Base-by-base conservation (phyloP, 2,113 vertebrate species). In the Brachyistius frenatus region DNA sequence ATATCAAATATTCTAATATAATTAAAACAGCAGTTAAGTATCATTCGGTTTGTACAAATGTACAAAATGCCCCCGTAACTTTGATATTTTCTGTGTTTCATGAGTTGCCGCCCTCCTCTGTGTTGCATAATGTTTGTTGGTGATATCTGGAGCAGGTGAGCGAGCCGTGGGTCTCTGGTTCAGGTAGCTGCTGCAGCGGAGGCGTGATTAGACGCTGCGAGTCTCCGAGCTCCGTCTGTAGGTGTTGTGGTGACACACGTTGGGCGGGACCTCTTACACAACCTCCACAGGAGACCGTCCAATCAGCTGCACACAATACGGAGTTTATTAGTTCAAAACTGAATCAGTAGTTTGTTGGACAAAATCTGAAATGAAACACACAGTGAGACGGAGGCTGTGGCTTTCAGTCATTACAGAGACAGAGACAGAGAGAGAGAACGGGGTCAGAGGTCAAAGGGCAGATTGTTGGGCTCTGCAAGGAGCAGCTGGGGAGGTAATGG, bases 171-270 rank as follows among this genome's bases (percentile, higher is more conserved):
- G 50, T 58, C 47, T 58, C 50, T 23, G 67, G 69, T 63, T 74
- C 65, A 60, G 74, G 83, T 84, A 67, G 14, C 50, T 23, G 77
- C 13, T 49, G 7, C 35, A 63, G 81, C 53, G 49, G 78, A 86
- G 87, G 87, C 53, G 73, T 80, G 61, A 65, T 77, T 71, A 80
- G 78, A 46, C n/a, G 0, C 14, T 0, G n/a, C 16, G 7, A 14
- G 74, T 60, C 76, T 76, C 76, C 0, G 13, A 6, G 23, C 47
- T 63, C 41, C 3, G 31, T 78, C 62, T 33, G 70, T 60, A 65
- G 79, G 85, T 56, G 83, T 74, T 64, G 39, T 31, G 66, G 75
- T 69, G 81, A 83, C 81, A 78, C 66, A 84, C 33, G 67, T 79
- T 72, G 80, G 80, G 72, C 35, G 69, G 53, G 32, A 2, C 50